Evolutionary conservation across 2,888 invertebrate genomes (phyloP).

Genomic region (Eilema depressum): DNA sequence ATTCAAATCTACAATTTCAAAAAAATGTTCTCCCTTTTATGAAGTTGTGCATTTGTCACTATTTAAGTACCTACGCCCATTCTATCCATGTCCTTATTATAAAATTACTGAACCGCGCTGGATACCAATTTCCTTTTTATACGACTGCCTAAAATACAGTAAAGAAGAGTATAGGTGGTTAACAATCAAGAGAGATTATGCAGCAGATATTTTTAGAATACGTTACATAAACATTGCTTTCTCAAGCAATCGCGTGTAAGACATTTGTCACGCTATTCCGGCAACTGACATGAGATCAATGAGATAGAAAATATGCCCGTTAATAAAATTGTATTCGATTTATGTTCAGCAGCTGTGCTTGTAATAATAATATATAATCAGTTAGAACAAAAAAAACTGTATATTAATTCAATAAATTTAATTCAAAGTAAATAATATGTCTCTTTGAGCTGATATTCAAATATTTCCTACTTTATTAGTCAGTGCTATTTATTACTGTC

Average conservation of each 20-base stretch:
- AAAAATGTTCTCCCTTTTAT: no score
- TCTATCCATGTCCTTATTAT: no score
- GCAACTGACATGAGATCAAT: conserved; percentile 9
- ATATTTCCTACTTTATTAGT: background rate
- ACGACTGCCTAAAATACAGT: background rate
- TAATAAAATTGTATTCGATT: conserved; percentile 12
- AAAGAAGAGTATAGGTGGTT: background rate
- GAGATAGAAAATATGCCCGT: background rate
- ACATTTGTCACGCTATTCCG: conserved; percentile 10
- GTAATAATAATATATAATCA: conserved; percentile 10
- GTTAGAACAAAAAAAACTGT: no score
- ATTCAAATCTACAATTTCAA: no score
- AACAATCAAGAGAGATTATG: background rate
- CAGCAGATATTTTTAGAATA: background rate
- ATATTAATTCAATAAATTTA: background rate
- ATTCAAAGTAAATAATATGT: background rate
- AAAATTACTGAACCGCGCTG: no score
- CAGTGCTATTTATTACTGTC: background rate
- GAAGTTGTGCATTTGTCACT: no score
- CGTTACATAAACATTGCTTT: conserved; percentile 7
- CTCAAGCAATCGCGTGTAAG: conserved; percentile 13
- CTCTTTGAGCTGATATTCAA: background rate
- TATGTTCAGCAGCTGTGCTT: conserved; percentile 23
- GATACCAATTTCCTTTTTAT: background rate
- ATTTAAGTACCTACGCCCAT: no score